Percentiles rank a stretch among this genome's conserved stretches.
Evolutionary conservation across 2,113 vertebrate species (phyloP).

Genomic region (Pelmatolapia mariae): DNA sequence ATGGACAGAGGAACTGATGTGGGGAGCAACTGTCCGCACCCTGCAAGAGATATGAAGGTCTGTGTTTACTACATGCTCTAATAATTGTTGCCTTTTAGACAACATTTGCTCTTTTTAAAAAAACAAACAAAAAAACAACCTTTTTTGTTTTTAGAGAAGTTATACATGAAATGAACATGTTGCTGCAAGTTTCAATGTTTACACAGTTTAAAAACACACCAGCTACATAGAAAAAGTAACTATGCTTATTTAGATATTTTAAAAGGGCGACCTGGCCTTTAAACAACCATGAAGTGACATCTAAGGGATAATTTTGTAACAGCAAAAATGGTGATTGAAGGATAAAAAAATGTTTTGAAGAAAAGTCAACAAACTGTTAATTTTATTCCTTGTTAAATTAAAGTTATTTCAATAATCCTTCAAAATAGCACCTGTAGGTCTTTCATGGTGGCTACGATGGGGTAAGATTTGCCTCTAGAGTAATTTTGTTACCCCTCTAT

Average conservation of each 20-base stretch:
- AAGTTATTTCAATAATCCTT: not conserved
- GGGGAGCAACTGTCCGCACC: slow-evolving; percentile 6
- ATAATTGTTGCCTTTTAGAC: not conserved
- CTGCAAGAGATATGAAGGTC: slow-evolving; percentile 44
- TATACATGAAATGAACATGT: not conserved
- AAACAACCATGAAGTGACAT: not conserved
- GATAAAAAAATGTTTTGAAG: not conserved
- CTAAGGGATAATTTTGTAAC: not conserved
- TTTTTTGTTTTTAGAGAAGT: not conserved
- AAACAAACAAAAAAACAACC: not conserved
- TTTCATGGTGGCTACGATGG: not conserved
- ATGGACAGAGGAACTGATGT: slow-evolving; percentile 36
- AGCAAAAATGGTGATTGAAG: not conserved
- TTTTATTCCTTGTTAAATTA: not conserved
- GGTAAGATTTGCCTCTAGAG: not conserved
- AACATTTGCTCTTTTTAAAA: not conserved
- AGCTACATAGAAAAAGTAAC: not conserved
- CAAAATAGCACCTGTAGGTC: not conserved
- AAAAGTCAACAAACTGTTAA: not conserved
- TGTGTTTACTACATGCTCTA: not conserved
- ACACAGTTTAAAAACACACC: not conserved
- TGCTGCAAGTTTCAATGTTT: not conserved
- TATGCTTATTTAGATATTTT: not conserved
- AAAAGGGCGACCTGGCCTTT: not conserved
- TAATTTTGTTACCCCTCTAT: not conserved